Evolutionary conservation across 35 echinoderm and acorn worm species (phyloP).

Genomic region (Holothuria glaberrima): DNA sequence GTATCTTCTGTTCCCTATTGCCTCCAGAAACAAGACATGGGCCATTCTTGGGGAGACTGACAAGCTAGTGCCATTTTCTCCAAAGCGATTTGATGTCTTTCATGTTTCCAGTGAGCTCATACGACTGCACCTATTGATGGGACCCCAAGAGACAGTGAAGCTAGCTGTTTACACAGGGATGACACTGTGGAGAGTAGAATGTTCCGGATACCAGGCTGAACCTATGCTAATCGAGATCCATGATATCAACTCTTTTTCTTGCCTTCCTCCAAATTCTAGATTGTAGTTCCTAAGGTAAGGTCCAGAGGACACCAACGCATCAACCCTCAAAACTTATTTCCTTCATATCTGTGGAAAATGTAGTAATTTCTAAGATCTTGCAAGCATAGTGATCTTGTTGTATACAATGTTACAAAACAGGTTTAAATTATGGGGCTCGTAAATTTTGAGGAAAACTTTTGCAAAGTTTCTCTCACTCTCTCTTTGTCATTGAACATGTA

Average conservation of each 20-base stretch:
- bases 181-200: slow-evolving; percentile 7
- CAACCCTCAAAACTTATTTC: no score
- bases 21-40: slow-evolving; percentile 32
- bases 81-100: slow-evolving; percentile 33
- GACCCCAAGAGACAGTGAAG: slow-evolving; percentile 10
- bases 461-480: no score
- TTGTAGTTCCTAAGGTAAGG: background rate
- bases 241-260: slow-evolving; percentile 21
- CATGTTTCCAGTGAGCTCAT: slow-evolving; percentile 17
- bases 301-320: no score
- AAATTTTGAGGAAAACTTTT: no score
- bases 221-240: slow-evolving; percentile 40
- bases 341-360: no score
- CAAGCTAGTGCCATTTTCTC: slow-evolving; percentile 48
- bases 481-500: no score
- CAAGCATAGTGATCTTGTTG: no score
- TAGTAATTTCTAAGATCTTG: no score
- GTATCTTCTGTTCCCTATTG: background rate
- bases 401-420: no score
- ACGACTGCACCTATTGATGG: slow-evolving; percentile 10
- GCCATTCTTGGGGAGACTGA: slow-evolving; percentile 40
- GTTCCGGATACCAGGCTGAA: background rate
- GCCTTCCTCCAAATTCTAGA: slow-evolving; percentile 2
- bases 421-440: no score
- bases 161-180: slow-evolving; percentile 18